Evolutionary conservation across 2,113 vertebrate genomes (phyloP), one percentile per base, ranked within the genome.

Genomic region (Scopus umbretta): DNA sequence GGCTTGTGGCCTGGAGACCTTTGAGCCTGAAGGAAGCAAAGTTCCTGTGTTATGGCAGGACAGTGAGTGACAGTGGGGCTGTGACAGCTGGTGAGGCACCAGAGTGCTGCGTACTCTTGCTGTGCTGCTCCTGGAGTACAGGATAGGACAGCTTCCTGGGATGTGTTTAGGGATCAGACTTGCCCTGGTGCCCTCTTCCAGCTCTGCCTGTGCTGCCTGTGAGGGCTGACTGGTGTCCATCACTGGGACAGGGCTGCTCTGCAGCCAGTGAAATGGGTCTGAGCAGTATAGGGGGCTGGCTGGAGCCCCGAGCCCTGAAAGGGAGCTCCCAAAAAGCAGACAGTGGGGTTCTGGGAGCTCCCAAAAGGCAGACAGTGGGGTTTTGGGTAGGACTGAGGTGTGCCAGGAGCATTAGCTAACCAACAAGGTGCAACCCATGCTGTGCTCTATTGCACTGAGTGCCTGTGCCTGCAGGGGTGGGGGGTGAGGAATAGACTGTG

Each of bases 51-150:
- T 86, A 53, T 3, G 4, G 79, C 75, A 73, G 91, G 90, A 80
- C 72, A 88, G 49, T 0, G 7, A 34, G n/a, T 71, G 73, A 43
- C 1, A 1, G 61, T 0, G 4, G 59, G 50, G 50, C 21, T 19
- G 34, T 32, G 21, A 26, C 42, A 26, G 65, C 53, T 86, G 36
- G 16, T 6, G 19, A 32, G 49, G 63, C 75, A 61, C 40, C 9
- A 0, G 1, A 34, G 67, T 49, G 68, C 38, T 79, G 61, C 0
- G 0, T 62, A 3, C 13, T 49, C 27, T n/a, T 73, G 26, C 68
- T 2, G 3, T 74, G 66, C 58, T 3, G 1, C 27, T 91, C 30
- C 36, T n/a, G 59, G 52, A 43, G 49, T 27, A 56, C 20, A 25
- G 78, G 13, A 43, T 7, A 17, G 47, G 42, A 49, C 0, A 6